Evolutionary conservation across 2,797 vertebrate species (phyloP).

Genomic region (Protonibea diacanthus): DNA sequence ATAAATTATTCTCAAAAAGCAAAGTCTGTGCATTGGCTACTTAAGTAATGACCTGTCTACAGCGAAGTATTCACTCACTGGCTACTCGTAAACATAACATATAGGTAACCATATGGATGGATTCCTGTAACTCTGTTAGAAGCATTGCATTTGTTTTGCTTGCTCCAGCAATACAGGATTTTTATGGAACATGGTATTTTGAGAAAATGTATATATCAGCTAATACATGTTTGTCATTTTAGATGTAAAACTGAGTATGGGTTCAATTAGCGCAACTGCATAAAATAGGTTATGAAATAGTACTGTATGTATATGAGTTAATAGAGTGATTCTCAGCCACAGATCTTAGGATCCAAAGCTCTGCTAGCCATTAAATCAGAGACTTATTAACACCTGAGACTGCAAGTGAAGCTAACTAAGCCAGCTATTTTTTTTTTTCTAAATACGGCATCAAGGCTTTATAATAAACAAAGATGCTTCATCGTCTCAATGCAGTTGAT

Average conservation of each 20-base stretch:
- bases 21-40: slow-evolving; percentile 71
- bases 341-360: background rate
- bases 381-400: background rate
- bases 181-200: slow-evolving; percentile 26
- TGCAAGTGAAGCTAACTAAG: background rate
- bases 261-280: background rate
- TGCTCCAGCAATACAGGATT: slow-evolving; percentile 39
- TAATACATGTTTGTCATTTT: slow-evolving; percentile 13
- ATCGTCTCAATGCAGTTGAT: slow-evolving; percentile 49
- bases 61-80: slow-evolving; percentile 74
- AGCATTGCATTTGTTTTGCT: slow-evolving; percentile 56
- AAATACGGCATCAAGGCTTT: slow-evolving; percentile 5
- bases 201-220: slow-evolving; percentile 19
- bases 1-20: slow-evolving; percentile 80
- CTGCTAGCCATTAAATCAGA: background rate
- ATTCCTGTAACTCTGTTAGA: slow-evolving; percentile 49
- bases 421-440: background rate
- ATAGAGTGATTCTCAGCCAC: background rate
- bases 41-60: slow-evolving; percentile 85
- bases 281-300: background rate
- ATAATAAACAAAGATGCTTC: slow-evolving; percentile 9
- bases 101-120: slow-evolving; percentile 68
- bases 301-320: background rate
- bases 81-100: slow-evolving; percentile 77
- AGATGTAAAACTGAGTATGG: background rate